These are phyloP conservation scores for Strix aluco DNA, from an alignment of 2,113 vertebrate species.

Conservation along the genomic window DNA sequence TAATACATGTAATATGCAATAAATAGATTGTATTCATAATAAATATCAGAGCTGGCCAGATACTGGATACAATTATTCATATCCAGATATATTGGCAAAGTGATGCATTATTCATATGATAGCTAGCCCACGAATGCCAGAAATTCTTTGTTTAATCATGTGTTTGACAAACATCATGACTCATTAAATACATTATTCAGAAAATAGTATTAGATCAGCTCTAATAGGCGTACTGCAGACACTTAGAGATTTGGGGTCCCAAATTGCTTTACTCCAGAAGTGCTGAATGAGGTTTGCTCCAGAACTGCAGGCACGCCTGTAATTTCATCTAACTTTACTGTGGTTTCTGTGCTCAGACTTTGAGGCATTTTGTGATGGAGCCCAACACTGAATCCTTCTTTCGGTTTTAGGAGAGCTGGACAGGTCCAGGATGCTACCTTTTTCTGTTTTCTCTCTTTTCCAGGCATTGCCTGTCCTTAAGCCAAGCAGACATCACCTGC, in stretches of 20 bases:
- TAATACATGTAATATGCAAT: slow-evolving; percentile 8
- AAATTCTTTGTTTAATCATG: slow-evolving; percentile 67
- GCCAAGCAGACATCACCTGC: neutral
- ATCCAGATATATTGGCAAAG: neutral
- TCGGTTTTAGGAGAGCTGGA: neutral
- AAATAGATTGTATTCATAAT: slow-evolving; percentile 46
- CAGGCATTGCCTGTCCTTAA: neutral
- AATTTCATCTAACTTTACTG: neutral
- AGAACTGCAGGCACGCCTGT: neutral
- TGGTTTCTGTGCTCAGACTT: neutral
- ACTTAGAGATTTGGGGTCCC: neutral
- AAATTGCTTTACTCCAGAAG: neutral
- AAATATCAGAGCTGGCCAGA: slow-evolving; percentile 4
- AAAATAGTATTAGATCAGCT: slow-evolving; percentile 44
- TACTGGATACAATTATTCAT: slow-evolving; percentile 39
- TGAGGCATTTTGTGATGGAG: neutral
- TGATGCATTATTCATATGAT: slow-evolving; percentile 53
- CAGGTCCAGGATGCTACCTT: neutral
- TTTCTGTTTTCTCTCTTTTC: neutral
- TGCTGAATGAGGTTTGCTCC: neutral
- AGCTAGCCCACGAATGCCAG: slow-evolving; percentile 40
- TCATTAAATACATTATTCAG: slow-evolving; percentile 47
- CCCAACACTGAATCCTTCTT: neutral
- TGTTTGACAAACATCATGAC: slow-evolving; percentile 64
- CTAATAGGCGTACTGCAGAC: neutral